These are phyloP conservation scores for Papilio glaucus DNA, from an alignment of 1,140 invertebrate genomes.

Conservation along the genomic window DNA sequence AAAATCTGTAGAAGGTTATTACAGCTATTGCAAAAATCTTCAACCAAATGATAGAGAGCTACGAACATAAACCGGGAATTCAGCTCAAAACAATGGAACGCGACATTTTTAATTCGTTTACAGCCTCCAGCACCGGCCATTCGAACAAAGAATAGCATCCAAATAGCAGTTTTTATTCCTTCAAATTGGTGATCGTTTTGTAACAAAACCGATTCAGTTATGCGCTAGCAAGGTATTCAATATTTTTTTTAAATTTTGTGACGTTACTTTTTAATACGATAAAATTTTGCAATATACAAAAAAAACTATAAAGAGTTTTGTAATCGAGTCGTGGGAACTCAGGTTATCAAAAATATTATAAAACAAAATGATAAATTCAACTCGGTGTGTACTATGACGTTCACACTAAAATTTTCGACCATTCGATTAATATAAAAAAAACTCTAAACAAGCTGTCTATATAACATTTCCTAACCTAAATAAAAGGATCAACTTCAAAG, in stretches of 20 bases:
- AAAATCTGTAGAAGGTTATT: not conserved
- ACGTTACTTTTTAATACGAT: not conserved
- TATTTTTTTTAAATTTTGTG: slow-evolving; percentile 26
- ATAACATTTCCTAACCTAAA: slow-evolving; percentile 43
- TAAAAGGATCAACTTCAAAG: slow-evolving; percentile 56
- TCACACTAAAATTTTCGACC: not conserved
- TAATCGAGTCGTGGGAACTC: too few relatives aligned
- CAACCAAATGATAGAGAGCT: not conserved
- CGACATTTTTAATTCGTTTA: slow-evolving; percentile 25
- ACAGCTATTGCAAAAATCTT: not conserved
- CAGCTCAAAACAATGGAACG: slow-evolving; percentile 17
- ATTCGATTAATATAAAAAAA: not conserved
- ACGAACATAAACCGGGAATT: not conserved
- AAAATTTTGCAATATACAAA: not conserved
- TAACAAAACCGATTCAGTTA: slow-evolving; percentile 42
- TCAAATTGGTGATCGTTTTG: slow-evolving; percentile 60
- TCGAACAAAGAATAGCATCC: slow-evolving; percentile 18
- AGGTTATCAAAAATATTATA: too few relatives aligned
- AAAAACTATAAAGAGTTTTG: too few relatives aligned
- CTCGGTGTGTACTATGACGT: too few relatives aligned
- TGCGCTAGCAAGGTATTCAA: not conserved
- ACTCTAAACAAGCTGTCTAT: slow-evolving; percentile 36
- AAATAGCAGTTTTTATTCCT: slow-evolving; percentile 32
- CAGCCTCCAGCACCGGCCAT: slow-evolving; percentile 18
- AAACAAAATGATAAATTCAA: too few relatives aligned